Percentiles rank a stretch among this genome's conserved stretches.
Conservation (phyloP, 1,140 invertebrate species). For the Euglossa dilemma region DNA sequence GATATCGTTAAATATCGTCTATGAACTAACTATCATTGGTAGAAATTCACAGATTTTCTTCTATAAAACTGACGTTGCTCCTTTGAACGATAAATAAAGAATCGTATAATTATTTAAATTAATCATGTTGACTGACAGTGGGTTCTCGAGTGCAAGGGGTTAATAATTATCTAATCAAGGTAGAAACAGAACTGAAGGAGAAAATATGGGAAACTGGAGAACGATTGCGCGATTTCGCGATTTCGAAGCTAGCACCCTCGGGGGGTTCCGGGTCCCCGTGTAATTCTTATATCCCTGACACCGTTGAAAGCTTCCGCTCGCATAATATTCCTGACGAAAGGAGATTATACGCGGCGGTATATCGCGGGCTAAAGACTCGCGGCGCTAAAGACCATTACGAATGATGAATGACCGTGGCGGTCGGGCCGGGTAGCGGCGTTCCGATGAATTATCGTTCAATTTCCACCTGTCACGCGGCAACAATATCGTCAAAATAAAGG, state of each 20-base stretch:
- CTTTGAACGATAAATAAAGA: too few species aligned
- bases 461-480: slow-evolving; percentile 19
- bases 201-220: too few species aligned
- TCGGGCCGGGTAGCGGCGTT: neutral
- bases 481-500: neutral
- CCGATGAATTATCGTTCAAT: slow-evolving; percentile 36
- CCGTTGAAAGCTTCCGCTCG: neutral
- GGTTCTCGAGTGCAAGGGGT: too few species aligned
- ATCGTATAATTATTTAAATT: too few species aligned
- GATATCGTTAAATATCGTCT: too few species aligned
- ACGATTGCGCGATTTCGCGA: too few species aligned
- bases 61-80: too few species aligned
- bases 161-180: too few species aligned
- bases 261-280: neutral
- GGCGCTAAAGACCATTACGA: slow-evolving; percentile 20
- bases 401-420: slow-evolving; percentile 23
- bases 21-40: too few species aligned
- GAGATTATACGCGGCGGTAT: slow-evolving; percentile 13
- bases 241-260: neutral
- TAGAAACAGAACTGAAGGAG: too few species aligned
- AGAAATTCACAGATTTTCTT: too few species aligned
- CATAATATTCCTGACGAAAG: slow-evolving; percentile 17
- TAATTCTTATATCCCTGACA: neutral
- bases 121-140: too few species aligned
- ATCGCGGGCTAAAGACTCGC: slow-evolving; percentile 22